Conservation (phyloP, 2,113 vertebrate species). For the Sceloporus tristichus region DNA sequence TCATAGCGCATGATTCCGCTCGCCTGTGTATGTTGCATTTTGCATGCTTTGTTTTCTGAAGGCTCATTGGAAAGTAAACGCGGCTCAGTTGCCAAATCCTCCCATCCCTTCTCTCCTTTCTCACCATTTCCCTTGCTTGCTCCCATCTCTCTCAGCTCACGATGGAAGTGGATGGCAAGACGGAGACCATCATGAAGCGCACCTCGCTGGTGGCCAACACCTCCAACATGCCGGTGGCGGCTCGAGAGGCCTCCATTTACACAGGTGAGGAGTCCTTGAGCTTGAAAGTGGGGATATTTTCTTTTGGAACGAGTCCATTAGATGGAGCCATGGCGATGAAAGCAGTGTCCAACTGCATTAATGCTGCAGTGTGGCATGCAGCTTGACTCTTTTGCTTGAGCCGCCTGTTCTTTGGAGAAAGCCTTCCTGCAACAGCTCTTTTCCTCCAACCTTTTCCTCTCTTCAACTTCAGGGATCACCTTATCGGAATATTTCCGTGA, state of each 20-base stretch:
- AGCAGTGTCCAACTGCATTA: too few species aligned
- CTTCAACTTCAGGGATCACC: conserved; percentile 59
- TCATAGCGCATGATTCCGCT: too few species aligned
- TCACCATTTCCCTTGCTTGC: background rate
- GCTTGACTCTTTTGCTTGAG: too few species aligned
- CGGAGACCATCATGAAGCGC: conserved; percentile 71
- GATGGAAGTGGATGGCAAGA: conserved; percentile 71
- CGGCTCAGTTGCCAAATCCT: background rate
- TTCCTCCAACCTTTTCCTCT: too few species aligned
- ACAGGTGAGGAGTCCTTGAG: conserved; percentile 41
- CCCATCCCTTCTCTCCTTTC: fast-evolving
- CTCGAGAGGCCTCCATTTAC: conserved; percentile 73
- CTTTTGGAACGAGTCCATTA: too few species aligned
- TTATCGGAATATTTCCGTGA: conserved; percentile 71
- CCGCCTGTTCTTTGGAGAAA: too few species aligned
- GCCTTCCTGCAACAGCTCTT: background rate
- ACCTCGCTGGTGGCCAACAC: conserved; percentile 73
- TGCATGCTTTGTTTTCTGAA: too few species aligned
- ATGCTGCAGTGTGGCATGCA: too few species aligned
- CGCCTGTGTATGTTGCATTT: too few species aligned
- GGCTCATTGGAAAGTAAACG: too few species aligned
- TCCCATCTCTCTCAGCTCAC: conserved; percentile 57
- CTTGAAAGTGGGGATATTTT: too few species aligned
- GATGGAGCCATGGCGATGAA: too few species aligned
- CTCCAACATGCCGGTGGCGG: conserved; percentile 74